phyloP scores from a whole-genome alignment of 1,140 invertebrate species.

The Dreissena polymorpha region DNA sequence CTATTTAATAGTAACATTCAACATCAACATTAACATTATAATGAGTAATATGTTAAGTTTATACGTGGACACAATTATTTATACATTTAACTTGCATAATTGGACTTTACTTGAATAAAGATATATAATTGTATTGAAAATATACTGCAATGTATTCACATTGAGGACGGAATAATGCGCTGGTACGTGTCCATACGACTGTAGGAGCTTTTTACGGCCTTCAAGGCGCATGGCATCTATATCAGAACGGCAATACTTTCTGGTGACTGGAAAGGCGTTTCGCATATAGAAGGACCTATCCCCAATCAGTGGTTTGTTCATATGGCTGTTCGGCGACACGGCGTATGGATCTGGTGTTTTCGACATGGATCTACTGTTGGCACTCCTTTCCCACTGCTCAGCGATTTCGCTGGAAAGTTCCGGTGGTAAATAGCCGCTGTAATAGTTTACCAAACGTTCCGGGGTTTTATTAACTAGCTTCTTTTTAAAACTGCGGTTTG shows the following conservation, averaged over 20 bases:
- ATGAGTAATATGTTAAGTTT: too few relatives aligned
- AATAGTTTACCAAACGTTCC: constrained; percentile 37
- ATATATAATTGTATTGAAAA: too few relatives aligned
- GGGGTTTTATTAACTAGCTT: neutral
- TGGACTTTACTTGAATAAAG: too few relatives aligned
- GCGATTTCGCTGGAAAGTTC: constrained; percentile 36
- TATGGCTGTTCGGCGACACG: neutral
- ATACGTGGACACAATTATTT: too few relatives aligned
- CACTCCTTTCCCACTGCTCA: constrained; percentile 4
- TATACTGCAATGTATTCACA: too few relatives aligned
- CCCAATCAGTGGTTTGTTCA: constrained; percentile 41
- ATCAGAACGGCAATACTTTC: constrained; percentile 17
- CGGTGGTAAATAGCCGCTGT: constrained; percentile 50
- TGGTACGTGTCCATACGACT: constrained; percentile 33
- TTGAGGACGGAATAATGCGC: constrained; percentile 41
- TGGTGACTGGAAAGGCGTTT: constrained; percentile 16
- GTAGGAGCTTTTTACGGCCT: constrained; percentile 11
- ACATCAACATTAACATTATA: too few relatives aligned
- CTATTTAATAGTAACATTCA: too few relatives aligned
- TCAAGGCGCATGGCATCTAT: constrained; percentile 43
- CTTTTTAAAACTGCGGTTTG: neutral
- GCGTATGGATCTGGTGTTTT: neutral
- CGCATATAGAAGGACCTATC: constrained; percentile 31
- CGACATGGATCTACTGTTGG: neutral
- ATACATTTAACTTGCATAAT: too few relatives aligned